Conservation (phyloP, 2,888 invertebrate genomes). For the Diaprepes abbreviatus region DNA sequence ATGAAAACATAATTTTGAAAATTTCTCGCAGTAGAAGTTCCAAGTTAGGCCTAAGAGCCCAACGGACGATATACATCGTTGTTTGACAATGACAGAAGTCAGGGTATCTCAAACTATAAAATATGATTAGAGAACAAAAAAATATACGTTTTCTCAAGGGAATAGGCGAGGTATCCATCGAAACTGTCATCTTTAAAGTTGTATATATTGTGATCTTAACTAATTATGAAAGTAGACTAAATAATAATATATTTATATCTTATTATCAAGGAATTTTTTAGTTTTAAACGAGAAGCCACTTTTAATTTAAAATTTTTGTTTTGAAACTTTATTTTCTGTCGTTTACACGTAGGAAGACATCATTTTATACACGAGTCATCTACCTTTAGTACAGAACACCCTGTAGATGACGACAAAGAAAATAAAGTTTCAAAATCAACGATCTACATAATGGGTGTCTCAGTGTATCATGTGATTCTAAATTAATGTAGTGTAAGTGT, state of each 20-base stretch:
- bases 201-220: constrained; percentile 37
- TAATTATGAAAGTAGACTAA: constrained; percentile 2
- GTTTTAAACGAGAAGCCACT: constrained; percentile 4
- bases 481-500: constrained; percentile 14
- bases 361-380: too few relatives aligned
- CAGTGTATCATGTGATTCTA: constrained; percentile 28
- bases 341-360: too few relatives aligned
- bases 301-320: neutral
- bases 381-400: too few relatives aligned
- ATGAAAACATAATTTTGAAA: too few relatives aligned
- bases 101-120: too few relatives aligned
- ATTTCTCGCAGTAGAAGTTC: too few relatives aligned
- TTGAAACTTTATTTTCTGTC: constrained; percentile 4
- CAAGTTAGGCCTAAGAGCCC: too few relatives aligned
- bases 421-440: neutral
- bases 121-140: too few relatives aligned
- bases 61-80: too few relatives aligned
- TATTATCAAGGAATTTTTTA: constrained; percentile 8
- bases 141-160: too few relatives aligned
- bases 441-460: neutral
- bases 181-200: constrained; percentile 6
- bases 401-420: neutral
- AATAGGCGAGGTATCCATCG: too few relatives aligned
- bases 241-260: constrained; percentile 17
- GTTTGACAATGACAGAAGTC: too few relatives aligned